Percentiles rank a stretch among this genome's conserved stretches.
Evolutionary conservation across 2,797 vertebrate genomes (phyloP).

Genomic region (Austrolebias charrua): DNA sequence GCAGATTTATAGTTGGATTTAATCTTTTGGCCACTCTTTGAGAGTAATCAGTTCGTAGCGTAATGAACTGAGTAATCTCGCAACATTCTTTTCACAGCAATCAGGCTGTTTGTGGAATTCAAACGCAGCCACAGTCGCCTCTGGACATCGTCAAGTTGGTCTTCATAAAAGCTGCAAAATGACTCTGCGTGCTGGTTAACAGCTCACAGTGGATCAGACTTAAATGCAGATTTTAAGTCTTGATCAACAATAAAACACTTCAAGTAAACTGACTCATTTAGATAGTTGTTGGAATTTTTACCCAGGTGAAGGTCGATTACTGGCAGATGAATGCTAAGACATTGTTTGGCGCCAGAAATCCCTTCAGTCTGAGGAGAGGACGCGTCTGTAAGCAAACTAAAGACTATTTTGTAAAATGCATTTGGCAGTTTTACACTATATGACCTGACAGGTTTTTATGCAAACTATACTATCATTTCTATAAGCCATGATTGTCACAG

Average conservation of each 20-base stretch:
- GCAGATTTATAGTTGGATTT: slow-evolving; percentile 52
- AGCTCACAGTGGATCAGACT: slow-evolving; percentile 38
- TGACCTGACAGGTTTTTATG: slow-evolving; percentile 1
- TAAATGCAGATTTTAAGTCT: slow-evolving; percentile 25
- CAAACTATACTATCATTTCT: no score
- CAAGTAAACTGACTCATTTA: slow-evolving; percentile 25
- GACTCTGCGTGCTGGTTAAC: slow-evolving; percentile 49
- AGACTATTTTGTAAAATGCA: background rate
- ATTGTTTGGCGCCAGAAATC: background rate
- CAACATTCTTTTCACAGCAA: slow-evolving; percentile 44
- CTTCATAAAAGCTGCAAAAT: slow-evolving; percentile 65
- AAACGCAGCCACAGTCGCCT: slow-evolving; percentile 48
- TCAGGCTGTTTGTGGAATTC: slow-evolving; percentile 43
- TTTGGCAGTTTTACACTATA: background rate
- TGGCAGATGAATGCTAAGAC: slow-evolving; percentile 5
- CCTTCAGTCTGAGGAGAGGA: background rate
- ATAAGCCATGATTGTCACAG: no score
- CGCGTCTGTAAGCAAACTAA: slow-evolving; percentile 5
- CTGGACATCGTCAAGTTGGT: slow-evolving; percentile 61
- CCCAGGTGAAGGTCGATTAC: background rate
- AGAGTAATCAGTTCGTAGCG: slow-evolving; percentile 40
- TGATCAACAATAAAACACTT: slow-evolving; percentile 28
- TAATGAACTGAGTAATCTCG: slow-evolving; percentile 43
- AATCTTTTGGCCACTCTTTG: slow-evolving; percentile 43
- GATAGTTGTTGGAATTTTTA: slow-evolving; percentile 1